Base-by-base conservation (phyloP, 1,140 invertebrate genomes). In the Parasteatoda tepidariorum region DNA sequence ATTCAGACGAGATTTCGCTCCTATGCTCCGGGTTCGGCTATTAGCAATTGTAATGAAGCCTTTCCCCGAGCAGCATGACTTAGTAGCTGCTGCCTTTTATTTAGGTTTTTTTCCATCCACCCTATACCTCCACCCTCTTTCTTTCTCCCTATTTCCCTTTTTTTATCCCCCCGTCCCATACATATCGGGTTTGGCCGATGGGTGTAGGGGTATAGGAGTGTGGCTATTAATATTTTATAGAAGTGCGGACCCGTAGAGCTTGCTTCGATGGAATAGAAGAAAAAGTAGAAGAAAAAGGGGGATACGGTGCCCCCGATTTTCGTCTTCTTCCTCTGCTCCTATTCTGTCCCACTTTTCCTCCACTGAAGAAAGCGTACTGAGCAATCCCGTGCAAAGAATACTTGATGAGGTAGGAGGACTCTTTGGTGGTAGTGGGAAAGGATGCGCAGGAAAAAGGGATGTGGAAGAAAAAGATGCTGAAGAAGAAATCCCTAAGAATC, bases 151-250 rank as follows among this genome's bases (percentile, higher is more conserved):
- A 18, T 38, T 33, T n/a, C 70, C 67, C 26, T 48, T 18, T n/a
- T n/a, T n/a, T n/a, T n/a, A n/a, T n/a, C 54, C 26, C 41, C 61
- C 74, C 41, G 38, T 4, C 38, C 38, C 74, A 78, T 78, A 78
- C 74, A 78, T 78, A 74, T 74, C 71, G 71, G 57, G 61, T 33
- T 64, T 11, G 61, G 61, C 18, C 38, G 38, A 68, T 61, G 57
- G 73, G 73, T 38, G 76, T 31, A 22, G 62, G 54, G 57, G 38
- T 4, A 4, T 18, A 24, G 54, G 64, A 34, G 76, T 68, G 76
- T 79, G 76, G 76, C 76, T 79, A 79, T 79, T 79, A 79, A 79
- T 79, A 79, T 79, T 79, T 79, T 79, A 79, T 79, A 79, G 76
- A 61, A 61, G 76, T 61, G 66, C 66, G 48, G 74, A 78, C 74